Conservation (phyloP, 2,113 vertebrate species). For the Hemibagrus wyckioides region DNA sequence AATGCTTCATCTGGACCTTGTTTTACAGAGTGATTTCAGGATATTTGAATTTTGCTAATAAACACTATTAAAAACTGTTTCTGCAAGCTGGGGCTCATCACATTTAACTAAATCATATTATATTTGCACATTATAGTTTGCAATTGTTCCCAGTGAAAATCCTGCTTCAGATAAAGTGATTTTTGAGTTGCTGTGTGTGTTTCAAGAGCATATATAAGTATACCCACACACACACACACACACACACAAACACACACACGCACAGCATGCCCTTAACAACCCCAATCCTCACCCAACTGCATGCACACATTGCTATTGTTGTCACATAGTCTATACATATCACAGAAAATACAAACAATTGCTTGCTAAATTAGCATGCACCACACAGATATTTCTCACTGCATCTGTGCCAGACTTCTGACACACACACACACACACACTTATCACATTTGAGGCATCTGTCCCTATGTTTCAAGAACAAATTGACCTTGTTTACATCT, state of each 20-base stretch:
- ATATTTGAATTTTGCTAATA: not conserved
- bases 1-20: not conserved
- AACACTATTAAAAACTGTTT: no score
- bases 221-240: no score
- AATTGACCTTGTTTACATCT: constrained; percentile 5
- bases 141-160: no score
- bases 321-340: not conserved
- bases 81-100: no score
- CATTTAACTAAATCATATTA: no score
- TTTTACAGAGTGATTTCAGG: no score
- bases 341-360: not conserved
- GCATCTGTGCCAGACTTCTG: not conserved
- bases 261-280: no score
- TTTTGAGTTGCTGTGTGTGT: no score
- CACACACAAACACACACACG: no score
- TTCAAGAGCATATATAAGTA: no score
- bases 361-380: not conserved
- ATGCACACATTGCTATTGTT: not conserved
- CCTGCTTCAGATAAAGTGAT: no score
- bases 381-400: not conserved
- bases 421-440: not conserved
- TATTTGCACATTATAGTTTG: no score
- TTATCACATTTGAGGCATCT: not conserved
- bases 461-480: not conserved
- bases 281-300: not conserved